Evolutionary conservation across 1,140 invertebrate species (phyloP), one percentile per base, ranked within the genome.

Genomic region (Vanessa atalanta): DNA sequence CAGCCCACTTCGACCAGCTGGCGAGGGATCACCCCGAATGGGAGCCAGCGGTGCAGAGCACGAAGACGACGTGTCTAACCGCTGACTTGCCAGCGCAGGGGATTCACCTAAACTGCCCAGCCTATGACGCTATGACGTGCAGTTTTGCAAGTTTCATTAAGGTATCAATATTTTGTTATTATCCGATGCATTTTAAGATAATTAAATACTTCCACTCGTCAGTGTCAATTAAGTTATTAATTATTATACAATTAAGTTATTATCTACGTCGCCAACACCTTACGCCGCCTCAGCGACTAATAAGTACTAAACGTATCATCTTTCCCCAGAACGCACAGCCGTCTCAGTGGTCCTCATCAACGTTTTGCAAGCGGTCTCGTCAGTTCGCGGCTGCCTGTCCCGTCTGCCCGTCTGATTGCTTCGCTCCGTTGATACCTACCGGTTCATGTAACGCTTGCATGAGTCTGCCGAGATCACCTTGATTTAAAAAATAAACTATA

Each of bases 381-480:
- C 79, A 83, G 76, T 87, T 73, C 68, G 88, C 83, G 2, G 79
- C 76, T 0, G 73, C 74, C 0, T 90, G 87, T 50, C 83, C 88
- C 11, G 63, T 86, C 13, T 89, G 87, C 50, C 88, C 88, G 0
- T 47, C 65, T 13, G 81, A 82, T 14, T 90, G 88, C 65, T 88
- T 84, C 75, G 75, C 82, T 0, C 66, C 83, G 0, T 65, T 74
- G 4, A 75, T 90, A 5, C 86, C 88, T 7, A 73, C 73, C 31
- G 85, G 86, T 0, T 86, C 87, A 8, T 90, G 88, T 47, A 90
- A 90, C 61, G 85, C 86, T 15, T 90, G 88, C 23, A 23, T 79
- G 3, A 50, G 63, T 0, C 67, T 79, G 47, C 83, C 81, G 1
- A 70, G 77, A 6, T 73, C 76, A 15, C 78, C 80, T 7, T 79